These are phyloP conservation scores for Nothoprocta pentlandii DNA, from an alignment of 2,113 vertebrate genomes.

Conservation along the genomic window DNA sequence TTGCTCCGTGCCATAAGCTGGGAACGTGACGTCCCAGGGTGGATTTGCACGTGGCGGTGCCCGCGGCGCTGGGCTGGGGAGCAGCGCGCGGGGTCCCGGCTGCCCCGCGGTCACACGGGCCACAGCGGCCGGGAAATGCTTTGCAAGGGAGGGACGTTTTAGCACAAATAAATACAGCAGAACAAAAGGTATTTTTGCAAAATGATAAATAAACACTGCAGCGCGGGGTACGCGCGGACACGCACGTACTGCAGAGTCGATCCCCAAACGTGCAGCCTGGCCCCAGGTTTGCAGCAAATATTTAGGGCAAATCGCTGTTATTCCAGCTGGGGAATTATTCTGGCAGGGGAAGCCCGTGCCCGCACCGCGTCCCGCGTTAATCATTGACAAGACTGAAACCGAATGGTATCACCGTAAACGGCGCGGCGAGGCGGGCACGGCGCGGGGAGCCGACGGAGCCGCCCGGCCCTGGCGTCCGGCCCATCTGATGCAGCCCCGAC, in stretches of 20 bases:
- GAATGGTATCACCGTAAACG: slow-evolving; percentile 58
- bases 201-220: background rate
- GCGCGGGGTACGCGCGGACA: rapidly evolving
- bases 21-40: background rate
- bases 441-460: rapidly evolving
- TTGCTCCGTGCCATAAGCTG: background rate
- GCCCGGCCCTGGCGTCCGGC: background rate
- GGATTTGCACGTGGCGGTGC: background rate
- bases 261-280: too few relatives aligned
- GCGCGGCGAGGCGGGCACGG: background rate
- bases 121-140: slow-evolving; percentile 1
- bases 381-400: slow-evolving; percentile 85
- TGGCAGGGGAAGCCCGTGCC: too few relatives aligned
- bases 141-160: slow-evolving; percentile 13
- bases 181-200: slow-evolving; percentile 39
- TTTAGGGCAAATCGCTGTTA: background rate
- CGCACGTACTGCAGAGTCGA: too few relatives aligned
- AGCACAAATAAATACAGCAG: slow-evolving; percentile 9
- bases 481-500: slow-evolving; percentile 14
- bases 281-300: background rate
- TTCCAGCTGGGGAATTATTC: too few relatives aligned
- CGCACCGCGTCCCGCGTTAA: slow-evolving; percentile 75
- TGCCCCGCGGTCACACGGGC: rapidly evolving
- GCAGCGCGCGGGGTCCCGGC: background rate
- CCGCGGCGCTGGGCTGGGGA: rapidly evolving